phyloP scores from a whole-genome alignment of 2,113 vertebrate species.

The Chroicocephalus ridibundus region DNA sequence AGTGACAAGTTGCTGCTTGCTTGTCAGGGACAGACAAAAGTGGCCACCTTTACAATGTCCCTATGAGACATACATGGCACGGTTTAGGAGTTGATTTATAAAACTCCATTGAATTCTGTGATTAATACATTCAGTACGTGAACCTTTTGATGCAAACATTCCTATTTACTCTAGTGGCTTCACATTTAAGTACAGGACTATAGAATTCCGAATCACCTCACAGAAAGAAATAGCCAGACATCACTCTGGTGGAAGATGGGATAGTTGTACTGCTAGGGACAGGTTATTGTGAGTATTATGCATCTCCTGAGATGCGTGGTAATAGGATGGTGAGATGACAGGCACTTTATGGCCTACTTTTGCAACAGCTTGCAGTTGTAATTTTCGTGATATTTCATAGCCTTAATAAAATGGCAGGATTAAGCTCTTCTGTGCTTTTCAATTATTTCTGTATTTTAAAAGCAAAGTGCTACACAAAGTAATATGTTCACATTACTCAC shows the following conservation, averaged over 20 bases:
- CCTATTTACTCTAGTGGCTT: not conserved
- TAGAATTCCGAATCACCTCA: not conserved
- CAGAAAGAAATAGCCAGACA: not conserved
- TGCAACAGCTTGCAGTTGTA: not conserved
- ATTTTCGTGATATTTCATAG: not conserved
- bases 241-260: not conserved
- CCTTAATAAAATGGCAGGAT: not conserved
- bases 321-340: not conserved
- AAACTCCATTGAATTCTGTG: not conserved
- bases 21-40: not conserved
- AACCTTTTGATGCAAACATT: not conserved
- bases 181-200: not conserved
- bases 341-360: not conserved
- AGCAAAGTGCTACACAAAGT: not conserved
- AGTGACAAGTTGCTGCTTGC: not conserved
- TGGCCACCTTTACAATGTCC: not conserved
- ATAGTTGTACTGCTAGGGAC: not conserved
- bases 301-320: not conserved
- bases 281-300: not conserved
- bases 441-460: not conserved
- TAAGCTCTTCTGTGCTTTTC: not conserved
- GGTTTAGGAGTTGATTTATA: not conserved
- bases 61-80: not conserved
- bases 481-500: not conserved
- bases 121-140: not conserved